A percentile compares a stretch with the other conserved stretches of the same genome.
Conservation (phyloP, 1,140 invertebrate species). For the Pectinophora gossypiella region DNA sequence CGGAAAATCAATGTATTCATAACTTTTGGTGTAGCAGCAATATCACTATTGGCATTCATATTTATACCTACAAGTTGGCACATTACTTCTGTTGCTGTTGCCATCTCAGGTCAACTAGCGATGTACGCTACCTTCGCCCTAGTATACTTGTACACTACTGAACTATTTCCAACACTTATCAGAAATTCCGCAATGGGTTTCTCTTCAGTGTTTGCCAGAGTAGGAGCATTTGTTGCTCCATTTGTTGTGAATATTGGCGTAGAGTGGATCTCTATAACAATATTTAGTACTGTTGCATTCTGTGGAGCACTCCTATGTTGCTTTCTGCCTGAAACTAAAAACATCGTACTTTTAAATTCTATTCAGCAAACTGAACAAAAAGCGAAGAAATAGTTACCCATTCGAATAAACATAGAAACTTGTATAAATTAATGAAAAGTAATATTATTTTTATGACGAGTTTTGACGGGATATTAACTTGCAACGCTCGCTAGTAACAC, state of each 20-base stretch:
- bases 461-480: too few species aligned
- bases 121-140: conserved; percentile 91
- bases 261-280: conserved; percentile 78
- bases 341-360: conserved; percentile 61
- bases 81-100: conserved; percentile 67
- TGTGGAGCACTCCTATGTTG: conserved; percentile 79
- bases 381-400: background rate
- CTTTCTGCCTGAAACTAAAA: conserved; percentile 78
- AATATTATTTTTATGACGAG: too few species aligned
- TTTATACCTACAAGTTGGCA: conserved; percentile 78
- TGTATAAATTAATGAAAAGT: too few species aligned
- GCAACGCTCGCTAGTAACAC: too few species aligned
- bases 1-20: conserved; percentile 84
- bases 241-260: conserved; percentile 73
- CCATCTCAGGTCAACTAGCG: conserved; percentile 88
- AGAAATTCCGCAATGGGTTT: conserved; percentile 91
- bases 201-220: conserved; percentile 89
- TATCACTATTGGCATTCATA: conserved; percentile 75
- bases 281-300: conserved; percentile 81
- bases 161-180: conserved; percentile 92
- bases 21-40: conserved; percentile 83
- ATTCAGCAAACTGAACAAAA: conserved; percentile 63
- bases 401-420: too few species aligned
- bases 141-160: conserved; percentile 93
- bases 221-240: conserved; percentile 89